Percentiles rank a stretch among this genome's conserved stretches.
phyloP scores from a whole-genome alignment of 2,888 invertebrate genomes.

The Acrobasis repandana region DNA sequence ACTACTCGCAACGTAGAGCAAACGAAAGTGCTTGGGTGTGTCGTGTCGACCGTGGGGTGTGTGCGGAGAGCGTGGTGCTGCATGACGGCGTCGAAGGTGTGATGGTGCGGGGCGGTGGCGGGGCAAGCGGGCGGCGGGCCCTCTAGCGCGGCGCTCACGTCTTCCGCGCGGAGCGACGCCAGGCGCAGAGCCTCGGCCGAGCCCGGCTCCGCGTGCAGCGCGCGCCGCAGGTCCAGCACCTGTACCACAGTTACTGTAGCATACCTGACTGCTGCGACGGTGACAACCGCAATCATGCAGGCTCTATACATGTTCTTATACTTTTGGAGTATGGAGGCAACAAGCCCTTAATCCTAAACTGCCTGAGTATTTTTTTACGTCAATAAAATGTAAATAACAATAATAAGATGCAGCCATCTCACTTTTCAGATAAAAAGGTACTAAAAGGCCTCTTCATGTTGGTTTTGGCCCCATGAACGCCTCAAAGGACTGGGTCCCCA shows the following conservation, averaged over 20 bases:
- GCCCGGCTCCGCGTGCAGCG: constrained; percentile 88
- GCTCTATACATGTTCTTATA: background rate
- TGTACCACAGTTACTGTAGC: constrained; percentile 64
- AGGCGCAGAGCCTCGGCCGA: constrained; percentile 81
- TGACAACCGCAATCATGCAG: background rate
- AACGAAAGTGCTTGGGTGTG: constrained; percentile 42
- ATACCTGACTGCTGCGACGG: constrained; percentile 33
- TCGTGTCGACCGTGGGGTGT: constrained; percentile 69
- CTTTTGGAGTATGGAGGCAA: too few relatives aligned
- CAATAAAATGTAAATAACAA: too few relatives aligned
- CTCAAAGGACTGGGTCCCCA: too few relatives aligned
- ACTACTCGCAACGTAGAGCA: background rate
- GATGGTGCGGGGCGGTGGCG: constrained; percentile 70
- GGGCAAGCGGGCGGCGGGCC: constrained; percentile 47
- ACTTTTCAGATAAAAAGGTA: too few relatives aligned
- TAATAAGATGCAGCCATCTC: too few relatives aligned
- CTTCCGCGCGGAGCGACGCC: constrained; percentile 78
- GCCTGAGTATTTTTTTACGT: too few relatives aligned
- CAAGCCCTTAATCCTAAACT: too few relatives aligned
- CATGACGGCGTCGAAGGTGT: constrained; percentile 83
- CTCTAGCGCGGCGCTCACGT: constrained; percentile 79
- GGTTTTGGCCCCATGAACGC: too few relatives aligned
- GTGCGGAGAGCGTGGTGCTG: constrained; percentile 80
- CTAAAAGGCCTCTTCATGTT: too few relatives aligned
- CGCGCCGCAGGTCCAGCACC: constrained; percentile 92